Evolutionary conservation across 2,888 invertebrate species (phyloP).

Genomic region (Trachelus iudaicus): DNA sequence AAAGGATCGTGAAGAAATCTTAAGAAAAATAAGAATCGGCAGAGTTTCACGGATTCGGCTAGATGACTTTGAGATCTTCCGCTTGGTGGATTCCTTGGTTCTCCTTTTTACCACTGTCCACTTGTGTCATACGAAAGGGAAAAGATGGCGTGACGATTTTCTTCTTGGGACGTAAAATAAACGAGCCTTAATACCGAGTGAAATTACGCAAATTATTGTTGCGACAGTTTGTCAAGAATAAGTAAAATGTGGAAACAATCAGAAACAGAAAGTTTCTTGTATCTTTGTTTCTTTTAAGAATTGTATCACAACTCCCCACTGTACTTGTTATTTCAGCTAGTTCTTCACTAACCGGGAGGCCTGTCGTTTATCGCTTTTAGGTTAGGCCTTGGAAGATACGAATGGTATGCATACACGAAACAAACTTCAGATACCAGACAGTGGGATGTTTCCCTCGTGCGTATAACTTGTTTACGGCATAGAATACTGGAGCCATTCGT

Average conservation of each 20-base stretch:
- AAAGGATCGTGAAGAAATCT: background rate
- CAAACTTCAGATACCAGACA: background rate
- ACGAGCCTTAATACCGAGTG: background rate
- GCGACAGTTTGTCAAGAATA: background rate
- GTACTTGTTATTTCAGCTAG: background rate
- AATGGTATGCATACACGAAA: background rate
- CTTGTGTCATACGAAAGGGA: background rate
- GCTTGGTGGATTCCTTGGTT: background rate
- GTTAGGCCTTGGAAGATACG: background rate
- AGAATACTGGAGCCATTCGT: background rate
- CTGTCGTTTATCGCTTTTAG: background rate
- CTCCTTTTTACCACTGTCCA: background rate
- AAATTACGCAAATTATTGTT: background rate
- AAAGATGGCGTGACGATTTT: conserved; percentile 1
- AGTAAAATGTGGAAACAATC: background rate
- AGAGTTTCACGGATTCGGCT: background rate
- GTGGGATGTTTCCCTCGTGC: background rate
- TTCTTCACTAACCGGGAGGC: background rate
- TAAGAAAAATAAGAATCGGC: background rate
- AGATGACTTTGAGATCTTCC: background rate
- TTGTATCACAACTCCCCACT: background rate
- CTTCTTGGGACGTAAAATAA: background rate
- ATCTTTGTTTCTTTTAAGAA: background rate
- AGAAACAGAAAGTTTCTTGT: background rate
- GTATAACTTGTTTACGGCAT: background rate